A percentile compares a stretch with the other conserved stretches of the same genome.
phyloP scores from a whole-genome alignment of 2,113 vertebrate species.

The Pterophyllum scalare region DNA sequence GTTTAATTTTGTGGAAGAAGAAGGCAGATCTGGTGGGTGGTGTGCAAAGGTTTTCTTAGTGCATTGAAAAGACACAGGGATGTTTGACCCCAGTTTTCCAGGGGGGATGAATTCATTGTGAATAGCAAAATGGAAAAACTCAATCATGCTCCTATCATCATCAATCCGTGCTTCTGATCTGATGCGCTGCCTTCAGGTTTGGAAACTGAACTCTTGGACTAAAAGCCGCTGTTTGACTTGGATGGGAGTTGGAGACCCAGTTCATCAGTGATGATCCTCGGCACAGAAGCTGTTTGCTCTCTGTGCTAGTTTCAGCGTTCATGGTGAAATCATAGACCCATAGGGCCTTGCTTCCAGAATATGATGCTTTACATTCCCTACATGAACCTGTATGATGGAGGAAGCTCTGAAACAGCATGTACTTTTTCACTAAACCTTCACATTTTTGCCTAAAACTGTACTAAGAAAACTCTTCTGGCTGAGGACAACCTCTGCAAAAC shows the following conservation, averaged over 20 bases:
- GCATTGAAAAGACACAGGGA: background rate
- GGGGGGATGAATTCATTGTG: background rate
- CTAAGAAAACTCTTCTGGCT: background rate
- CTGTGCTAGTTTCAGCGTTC: background rate
- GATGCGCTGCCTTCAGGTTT: background rate
- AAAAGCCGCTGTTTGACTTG: no score
- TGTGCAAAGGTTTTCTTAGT: background rate
- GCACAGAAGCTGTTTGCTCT: background rate
- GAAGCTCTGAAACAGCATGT: background rate
- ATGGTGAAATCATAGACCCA: background rate
- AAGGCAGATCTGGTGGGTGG: background rate
- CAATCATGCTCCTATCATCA: no score
- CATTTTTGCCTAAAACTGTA: background rate
- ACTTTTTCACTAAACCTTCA: background rate
- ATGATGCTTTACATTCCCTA: background rate
- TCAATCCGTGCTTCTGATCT: no score
- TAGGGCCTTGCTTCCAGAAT: background rate
- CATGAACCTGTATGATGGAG: background rate
- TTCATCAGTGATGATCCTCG: background rate
- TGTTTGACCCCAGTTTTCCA: background rate
- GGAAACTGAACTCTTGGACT: background rate
- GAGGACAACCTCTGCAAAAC: background rate
- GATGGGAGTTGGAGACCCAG: no score
- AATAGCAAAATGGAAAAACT: no score
- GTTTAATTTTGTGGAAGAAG: background rate